Evolutionary conservation across 2,888 invertebrate species (phyloP).

Genomic region (Agrotis puta): DNA sequence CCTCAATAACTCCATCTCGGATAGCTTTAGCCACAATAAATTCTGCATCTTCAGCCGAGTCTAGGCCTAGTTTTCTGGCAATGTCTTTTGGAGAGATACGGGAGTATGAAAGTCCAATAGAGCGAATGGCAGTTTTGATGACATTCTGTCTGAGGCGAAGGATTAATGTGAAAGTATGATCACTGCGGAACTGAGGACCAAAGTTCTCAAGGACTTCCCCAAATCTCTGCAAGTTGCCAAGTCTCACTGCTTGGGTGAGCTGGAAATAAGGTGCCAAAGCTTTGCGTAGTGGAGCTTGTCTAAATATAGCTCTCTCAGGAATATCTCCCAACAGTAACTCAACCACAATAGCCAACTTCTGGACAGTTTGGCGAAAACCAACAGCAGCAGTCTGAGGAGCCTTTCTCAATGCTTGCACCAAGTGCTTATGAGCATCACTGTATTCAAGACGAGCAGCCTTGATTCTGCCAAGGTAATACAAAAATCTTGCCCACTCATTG

Average conservation of each 20-base stretch:
- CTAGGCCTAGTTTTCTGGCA: conserved; percentile 97
- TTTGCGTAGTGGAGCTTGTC: conserved; percentile 96
- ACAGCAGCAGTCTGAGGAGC: conserved; percentile 99
- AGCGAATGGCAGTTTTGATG: conserved; percentile 99
- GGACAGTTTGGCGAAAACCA: conserved; percentile 99
- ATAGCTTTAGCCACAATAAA: conserved; percentile 99
- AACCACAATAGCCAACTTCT: conserved; percentile 98
- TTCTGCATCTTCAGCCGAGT: conserved; percentile 99
- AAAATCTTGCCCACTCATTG: conserved; percentile 99
- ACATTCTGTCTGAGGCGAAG: conserved; percentile 99
- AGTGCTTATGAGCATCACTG: conserved; percentile 98
- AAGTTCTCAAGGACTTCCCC: conserved; percentile 97
- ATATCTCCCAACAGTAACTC: conserved; percentile 99
- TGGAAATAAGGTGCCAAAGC: conserved; percentile 99
- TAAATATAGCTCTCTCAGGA: conserved; percentile 98
- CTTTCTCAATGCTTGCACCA: conserved; percentile 98
- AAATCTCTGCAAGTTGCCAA: conserved; percentile 98
- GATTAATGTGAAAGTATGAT: conserved; percentile 99
- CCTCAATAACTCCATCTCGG: conserved; percentile 99
- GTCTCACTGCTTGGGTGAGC: conserved; percentile 98
- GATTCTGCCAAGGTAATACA: conserved; percentile 99
- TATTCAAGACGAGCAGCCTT: conserved; percentile 99
- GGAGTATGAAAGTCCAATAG: conserved; percentile 99
- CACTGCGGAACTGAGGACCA: conserved; percentile 97
- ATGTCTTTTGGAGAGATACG: conserved; percentile 98